A percentile compares a stretch with the other conserved stretches of the same genome.
These are phyloP conservation scores for Aricia artaxerxes DNA, from an alignment of 2,888 invertebrate genomes.

Conservation along the genomic window DNA sequence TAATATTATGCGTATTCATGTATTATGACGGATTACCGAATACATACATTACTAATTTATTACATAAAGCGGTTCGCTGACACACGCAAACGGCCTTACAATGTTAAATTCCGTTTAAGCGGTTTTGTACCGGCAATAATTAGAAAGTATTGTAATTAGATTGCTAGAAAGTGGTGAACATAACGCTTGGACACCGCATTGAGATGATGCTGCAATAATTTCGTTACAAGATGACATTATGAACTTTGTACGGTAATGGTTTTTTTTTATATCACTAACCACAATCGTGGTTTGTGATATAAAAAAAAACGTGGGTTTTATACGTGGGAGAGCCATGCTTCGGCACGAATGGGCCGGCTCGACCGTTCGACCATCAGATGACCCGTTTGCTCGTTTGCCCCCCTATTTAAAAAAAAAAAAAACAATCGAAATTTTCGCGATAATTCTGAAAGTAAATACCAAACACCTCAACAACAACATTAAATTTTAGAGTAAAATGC, in stretches of 20 bases:
- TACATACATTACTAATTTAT: conserved; percentile 7
- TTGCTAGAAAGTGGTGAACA: conserved; percentile 25
- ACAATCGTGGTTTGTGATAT: no score
- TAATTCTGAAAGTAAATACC: neutral
- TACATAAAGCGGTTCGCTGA: conserved; percentile 18
- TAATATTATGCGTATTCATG: neutral
- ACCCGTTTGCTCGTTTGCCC: no score
- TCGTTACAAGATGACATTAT: neutral
- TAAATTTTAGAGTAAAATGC: neutral
- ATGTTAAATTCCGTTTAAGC: neutral
- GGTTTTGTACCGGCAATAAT: conserved; percentile 15
- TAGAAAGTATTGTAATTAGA: conserved; percentile 29
- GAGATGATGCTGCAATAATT: neutral
- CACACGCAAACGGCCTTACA: neutral
- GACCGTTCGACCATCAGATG: no score
- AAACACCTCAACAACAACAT: neutral
- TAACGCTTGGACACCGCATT: neutral
- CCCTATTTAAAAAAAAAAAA: no score
- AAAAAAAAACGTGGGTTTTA: no score
- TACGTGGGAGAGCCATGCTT: no score
- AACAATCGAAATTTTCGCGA: neutral
- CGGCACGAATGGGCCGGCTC: no score
- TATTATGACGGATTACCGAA: conserved; percentile 20
- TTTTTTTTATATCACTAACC: neutral
- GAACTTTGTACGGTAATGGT: neutral